Base-by-base conservation (phyloP, 2,113 vertebrate species). In the Cromileptes altivelis region DNA sequence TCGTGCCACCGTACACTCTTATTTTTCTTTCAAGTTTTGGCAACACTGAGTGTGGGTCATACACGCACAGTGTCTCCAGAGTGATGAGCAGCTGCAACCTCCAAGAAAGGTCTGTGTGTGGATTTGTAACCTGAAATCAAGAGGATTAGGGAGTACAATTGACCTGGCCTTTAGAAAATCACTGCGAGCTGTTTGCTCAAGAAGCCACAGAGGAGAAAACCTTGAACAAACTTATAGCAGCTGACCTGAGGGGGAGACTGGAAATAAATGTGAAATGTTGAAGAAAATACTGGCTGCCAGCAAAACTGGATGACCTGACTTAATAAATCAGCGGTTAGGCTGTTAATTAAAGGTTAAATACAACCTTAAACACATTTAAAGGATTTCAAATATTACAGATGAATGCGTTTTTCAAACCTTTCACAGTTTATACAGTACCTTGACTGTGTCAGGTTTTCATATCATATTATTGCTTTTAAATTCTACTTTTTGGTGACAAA, bases 141-240 rank as follows among this genome's bases (percentile, higher is more conserved):
- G 23, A 63, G 37, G 75, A 79, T 75, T 25, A 70, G 7, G 21
- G 33, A 30, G 50, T 52, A 53, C 30, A 17, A 47, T 21, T 65
- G 85, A 74, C 52, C 64, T 37, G 53, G 58, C 23, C 65, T 65
- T 65, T 27, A 47, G 70, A 40, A 75, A 55, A 58, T 75, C 25
- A 53, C 33, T 30, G 69, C 19, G 21, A 75, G 53, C 70, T 45
- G 75, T 86, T 82, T 64, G 42, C 52, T 53, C 58, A 75, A 19
- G 68, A 62, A 23, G n/a, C 27, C 68, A 55, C 37, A 10, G 68
- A 27, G 45, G n/a, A n/a, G 50, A 19, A 65, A 68, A 52, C 7
- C 58, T 13, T 49, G 27, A 50, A 63, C 37, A 57, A 52, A 58
- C 40, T 50, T 4, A 7, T 7, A 17, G n/a, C 47, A 25, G 33